Evolutionary conservation across 2,113 vertebrate species (phyloP), one percentile per base, ranked within the genome.

Genomic region (Semnopithecus entellus): DNA sequence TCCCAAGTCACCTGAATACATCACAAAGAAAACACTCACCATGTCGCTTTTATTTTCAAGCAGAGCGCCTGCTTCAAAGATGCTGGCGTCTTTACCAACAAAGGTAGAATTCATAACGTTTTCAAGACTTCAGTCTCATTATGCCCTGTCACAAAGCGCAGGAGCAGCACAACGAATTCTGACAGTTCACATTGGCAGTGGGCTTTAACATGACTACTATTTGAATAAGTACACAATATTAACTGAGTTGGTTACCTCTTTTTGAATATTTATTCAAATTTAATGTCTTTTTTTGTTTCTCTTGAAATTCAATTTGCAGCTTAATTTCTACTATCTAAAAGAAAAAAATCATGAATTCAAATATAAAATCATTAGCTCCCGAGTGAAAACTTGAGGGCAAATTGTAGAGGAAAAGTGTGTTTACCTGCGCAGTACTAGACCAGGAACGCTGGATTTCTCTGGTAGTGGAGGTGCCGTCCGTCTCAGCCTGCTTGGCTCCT

Each of bases 301-400:
- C 99, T 98, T 99, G 99, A 98, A 99, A 99, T 97, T 99, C 99
- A 98, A 99, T 99, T 96, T 99, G 99, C 38, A 99, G 98, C 97
- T 99, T 99, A 96, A 99, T 99, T 98, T 99, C 99, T 89, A 99
- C 99, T 94, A 99, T 99, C 99, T 99, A 96, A 80, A 45, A 61
- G 94, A 97, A 96, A 6, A 70, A n/a, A 95, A 96, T 43, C 43
- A 57, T 40, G 50, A 66, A 64, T 45, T n/a, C 61, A 78, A 84
- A 84, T 91, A 61, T 93, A 17, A 68, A 14, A 35, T 35, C 14
- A 8, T 83, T 6, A 78, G 3, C 91, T 59, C 91, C 96, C 73
- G 84, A 40, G 91, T 87, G 4, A 40, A 43, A 43, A 75, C 38
- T 11, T 75, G 72, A 43, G 38, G 38, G 38, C 38, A 40, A 40